A percentile compares a stretch with the other conserved stretches of the same genome.
phyloP scores from a whole-genome alignment of 2,113 vertebrate species.

The Marmota monax region DNA sequence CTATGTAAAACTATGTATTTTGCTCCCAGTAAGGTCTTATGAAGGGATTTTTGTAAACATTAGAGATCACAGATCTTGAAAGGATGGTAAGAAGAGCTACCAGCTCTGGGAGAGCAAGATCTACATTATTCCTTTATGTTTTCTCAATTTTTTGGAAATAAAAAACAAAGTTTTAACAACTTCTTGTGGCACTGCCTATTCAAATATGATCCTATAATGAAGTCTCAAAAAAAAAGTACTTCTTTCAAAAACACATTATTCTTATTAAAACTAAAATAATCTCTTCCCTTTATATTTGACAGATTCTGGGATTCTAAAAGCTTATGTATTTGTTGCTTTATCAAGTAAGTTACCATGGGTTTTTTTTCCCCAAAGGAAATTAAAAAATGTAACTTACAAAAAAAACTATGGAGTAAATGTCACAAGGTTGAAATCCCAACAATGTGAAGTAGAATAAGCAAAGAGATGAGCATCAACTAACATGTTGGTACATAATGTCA shows the following conservation, averaged over 20 bases:
- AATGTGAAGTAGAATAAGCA: constrained; percentile 29
- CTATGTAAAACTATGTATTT: neutral
- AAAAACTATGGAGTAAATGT: neutral
- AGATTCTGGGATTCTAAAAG: constrained; percentile 59
- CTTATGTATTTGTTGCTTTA: constrained; percentile 34
- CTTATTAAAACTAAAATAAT: constrained; percentile 66
- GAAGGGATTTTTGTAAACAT: constrained; percentile 41
- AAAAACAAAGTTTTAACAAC: neutral
- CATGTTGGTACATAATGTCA: neutral
- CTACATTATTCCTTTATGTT: neutral
- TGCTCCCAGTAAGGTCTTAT: neutral
- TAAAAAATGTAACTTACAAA: neutral
- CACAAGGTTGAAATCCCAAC: neutral
- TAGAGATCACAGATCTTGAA: constrained; percentile 38
- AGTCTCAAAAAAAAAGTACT: neutral
- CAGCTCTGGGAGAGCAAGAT: neutral
- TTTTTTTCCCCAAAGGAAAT: neutral
- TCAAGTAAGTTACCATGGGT: neutral
- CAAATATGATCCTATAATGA: neutral
- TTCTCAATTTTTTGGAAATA: constrained; percentile 1
- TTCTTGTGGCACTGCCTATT: neutral
- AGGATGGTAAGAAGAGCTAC: constrained; percentile 38
- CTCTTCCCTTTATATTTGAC: neutral
- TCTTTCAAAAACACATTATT: neutral
- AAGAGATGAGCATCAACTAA: neutral